Evolutionary conservation across 2,888 invertebrate genomes (phyloP).

Genomic region (Xylophagus ater): DNA sequence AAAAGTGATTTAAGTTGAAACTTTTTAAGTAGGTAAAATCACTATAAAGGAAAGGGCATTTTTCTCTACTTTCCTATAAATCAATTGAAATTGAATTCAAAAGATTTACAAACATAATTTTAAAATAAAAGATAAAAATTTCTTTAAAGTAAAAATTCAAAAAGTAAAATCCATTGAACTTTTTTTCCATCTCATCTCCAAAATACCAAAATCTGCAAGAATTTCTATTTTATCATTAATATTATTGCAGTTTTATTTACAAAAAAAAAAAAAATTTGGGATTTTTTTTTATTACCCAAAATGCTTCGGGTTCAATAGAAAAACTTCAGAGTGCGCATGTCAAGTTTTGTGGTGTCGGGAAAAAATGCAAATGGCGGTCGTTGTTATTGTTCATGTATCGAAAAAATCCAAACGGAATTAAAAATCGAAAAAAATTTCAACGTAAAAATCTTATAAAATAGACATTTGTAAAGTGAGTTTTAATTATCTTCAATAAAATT

Average conservation of each 20-base stretch:
- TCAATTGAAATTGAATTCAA: too few species aligned
- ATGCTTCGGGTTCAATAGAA: neutral
- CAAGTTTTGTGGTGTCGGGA: constrained; percentile 4
- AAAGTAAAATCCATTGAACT: neutral
- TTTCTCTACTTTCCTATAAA: too few species aligned
- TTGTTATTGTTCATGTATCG: constrained; percentile 89
- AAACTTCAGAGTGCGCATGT: constrained; percentile 7
- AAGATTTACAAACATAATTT: neutral
- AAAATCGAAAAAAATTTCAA: too few species aligned
- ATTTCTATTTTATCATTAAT: too few species aligned
- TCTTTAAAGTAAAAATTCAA: neutral
- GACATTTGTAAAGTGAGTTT: too few species aligned
- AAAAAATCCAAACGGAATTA: constrained; percentile 7
- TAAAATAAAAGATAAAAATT: neutral
- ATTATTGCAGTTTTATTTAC: too few species aligned
- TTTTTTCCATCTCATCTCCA: neutral
- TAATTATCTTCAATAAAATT: too few species aligned
- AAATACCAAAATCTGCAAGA: neutral
- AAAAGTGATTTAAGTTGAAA: neutral
- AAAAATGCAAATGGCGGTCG: constrained; percentile 96
- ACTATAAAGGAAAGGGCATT: too few species aligned
- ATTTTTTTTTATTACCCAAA: neutral
- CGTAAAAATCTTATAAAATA: too few species aligned
- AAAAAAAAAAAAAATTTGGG: neutral
- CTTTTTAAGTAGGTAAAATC: too few species aligned